Evolutionary conservation across 2,797 vertebrate species (phyloP), one percentile per base, ranked within the genome.

Genomic region (Intellagama lesueurii): DNA sequence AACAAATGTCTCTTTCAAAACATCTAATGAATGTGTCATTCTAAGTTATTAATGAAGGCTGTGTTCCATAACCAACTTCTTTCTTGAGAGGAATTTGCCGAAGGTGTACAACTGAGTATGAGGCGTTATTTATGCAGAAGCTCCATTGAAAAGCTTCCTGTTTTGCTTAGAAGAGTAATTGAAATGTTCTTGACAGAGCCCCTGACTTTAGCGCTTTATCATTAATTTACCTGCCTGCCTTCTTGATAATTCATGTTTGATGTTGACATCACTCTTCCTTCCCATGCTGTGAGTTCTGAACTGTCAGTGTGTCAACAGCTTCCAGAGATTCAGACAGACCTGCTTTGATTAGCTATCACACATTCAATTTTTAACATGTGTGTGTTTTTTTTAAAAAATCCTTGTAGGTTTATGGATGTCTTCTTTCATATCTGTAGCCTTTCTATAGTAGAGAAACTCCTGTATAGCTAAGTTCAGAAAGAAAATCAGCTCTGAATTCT

Each of bases 241-340:
- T 78, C 82, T 56, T 70, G 87, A 86, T 82, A 26, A 66, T 83
- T 88, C 64, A 49, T 44, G 83, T 79, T 78, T 91, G 87, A 88
- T 88, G 69, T 77, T 76, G 70, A 81, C 66, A 35, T 60, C 5
- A 26, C 44, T 52, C 64, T 88, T 47, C 73, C 86, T 70, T 79
- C 26, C 78, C 49, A 52, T 32, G 19, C 79, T 30, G n/a, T n/a
- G 83, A 76, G 35, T 76, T 81, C 87, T n/a, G 75, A 66, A 70
- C 83, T 82, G 78, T 91, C 86, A 84, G 9, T 7, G 56, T 26
- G 17, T 69, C 80, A 90, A 88, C 60, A 81, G 81, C 47, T 76
- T 60, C 83, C 17, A 32, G 70, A 69, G 79, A 81, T 81, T 85
- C 77, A 76, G 75, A 81, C 35, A 56, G 77, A 52, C 69, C 47